A percentile compares a stretch with the other conserved stretches of the same genome.
Evolutionary conservation across 30 jellyfish, hydroid and myxozoan species (phyloP).

Genomic region (Aurelia aurita): DNA sequence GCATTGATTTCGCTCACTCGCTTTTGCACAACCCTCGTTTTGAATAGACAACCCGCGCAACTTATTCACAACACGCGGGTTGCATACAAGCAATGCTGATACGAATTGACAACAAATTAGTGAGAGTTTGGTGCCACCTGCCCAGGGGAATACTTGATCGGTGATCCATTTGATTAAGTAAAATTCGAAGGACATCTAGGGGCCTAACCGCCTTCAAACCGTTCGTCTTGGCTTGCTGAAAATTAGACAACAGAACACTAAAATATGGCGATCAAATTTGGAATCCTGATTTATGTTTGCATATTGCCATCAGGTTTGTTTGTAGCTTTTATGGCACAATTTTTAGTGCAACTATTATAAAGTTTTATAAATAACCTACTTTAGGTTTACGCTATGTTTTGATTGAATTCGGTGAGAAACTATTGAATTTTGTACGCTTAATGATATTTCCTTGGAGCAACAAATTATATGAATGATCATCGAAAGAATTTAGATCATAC

Average conservation of each 20-base stretch:
- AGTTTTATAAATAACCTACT: too few relatives aligned
- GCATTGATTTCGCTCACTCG: slow-evolving; percentile 37
- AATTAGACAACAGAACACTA: background rate
- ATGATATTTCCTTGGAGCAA: too few relatives aligned
- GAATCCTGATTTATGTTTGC: too few relatives aligned
- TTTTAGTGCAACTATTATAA: too few relatives aligned
- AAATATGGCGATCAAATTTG: background rate
- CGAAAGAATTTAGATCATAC: too few relatives aligned
- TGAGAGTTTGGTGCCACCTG: slow-evolving; percentile 39
- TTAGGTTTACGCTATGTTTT: too few relatives aligned
- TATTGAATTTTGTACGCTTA: too few relatives aligned
- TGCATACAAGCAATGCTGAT: slow-evolving; percentile 6
- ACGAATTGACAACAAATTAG: slow-evolving; percentile 31
- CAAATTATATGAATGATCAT: too few relatives aligned
- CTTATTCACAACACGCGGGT: slow-evolving; percentile 32
- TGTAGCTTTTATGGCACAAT: too few relatives aligned
- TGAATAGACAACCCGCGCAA: slow-evolving; percentile 39
- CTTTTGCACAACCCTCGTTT: slow-evolving; percentile 55
- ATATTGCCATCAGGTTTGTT: too few relatives aligned
- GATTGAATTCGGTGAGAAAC: too few relatives aligned
- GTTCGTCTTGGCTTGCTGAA: background rate
- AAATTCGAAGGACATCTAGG: slow-evolving; percentile 33
- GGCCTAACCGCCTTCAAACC: slow-evolving; percentile 22
- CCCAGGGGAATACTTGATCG: slow-evolving; percentile 11
- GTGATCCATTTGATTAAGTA: slow-evolving; percentile 29